Percentiles rank a stretch among this genome's conserved stretches.
These are phyloP conservation scores for Melinaea marsaeus DNA, from an alignment of 2,888 invertebrate genomes.

Conservation along the genomic window DNA sequence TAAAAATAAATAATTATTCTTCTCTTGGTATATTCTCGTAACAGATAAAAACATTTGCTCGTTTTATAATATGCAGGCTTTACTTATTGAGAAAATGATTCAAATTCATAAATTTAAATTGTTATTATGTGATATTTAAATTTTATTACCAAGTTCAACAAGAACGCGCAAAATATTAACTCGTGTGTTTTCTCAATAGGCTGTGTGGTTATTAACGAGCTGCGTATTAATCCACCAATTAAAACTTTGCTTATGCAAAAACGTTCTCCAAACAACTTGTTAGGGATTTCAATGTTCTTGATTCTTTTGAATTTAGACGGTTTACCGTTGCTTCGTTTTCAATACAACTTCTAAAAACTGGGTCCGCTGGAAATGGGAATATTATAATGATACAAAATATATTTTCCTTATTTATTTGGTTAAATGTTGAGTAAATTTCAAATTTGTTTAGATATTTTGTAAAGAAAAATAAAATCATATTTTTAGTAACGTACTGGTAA, in stretches of 20 bases:
- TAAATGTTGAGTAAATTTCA: not conserved
- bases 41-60: too few species aligned
- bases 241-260: constrained; percentile 43
- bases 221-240: constrained; percentile 54
- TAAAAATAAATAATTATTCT: too few species aligned
- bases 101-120: too few species aligned
- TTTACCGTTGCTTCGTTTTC: constrained; percentile 33
- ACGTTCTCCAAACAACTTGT: constrained; percentile 46
- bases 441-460: too few species aligned
- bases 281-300: constrained; percentile 39
- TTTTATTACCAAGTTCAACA: not conserved
- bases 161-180: not conserved
- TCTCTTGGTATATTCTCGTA: too few species aligned
- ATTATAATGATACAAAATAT: too few species aligned
- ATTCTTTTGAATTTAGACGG: constrained; percentile 39
- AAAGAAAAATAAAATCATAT: too few species aligned
- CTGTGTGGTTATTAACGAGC: constrained; percentile 37
- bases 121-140: not conserved
- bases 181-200: constrained; percentile 30
- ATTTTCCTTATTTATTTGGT: constrained; percentile 14
- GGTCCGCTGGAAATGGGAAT: constrained; percentile 6
- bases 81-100: too few species aligned
- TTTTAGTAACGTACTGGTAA: too few species aligned
- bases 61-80: too few species aligned
- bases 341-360: constrained; percentile 20